A percentile compares a stretch with the other conserved stretches of the same genome.
Conservation (phyloP, 2,888 invertebrate genomes). For the Bombyx huttoni region DNA sequence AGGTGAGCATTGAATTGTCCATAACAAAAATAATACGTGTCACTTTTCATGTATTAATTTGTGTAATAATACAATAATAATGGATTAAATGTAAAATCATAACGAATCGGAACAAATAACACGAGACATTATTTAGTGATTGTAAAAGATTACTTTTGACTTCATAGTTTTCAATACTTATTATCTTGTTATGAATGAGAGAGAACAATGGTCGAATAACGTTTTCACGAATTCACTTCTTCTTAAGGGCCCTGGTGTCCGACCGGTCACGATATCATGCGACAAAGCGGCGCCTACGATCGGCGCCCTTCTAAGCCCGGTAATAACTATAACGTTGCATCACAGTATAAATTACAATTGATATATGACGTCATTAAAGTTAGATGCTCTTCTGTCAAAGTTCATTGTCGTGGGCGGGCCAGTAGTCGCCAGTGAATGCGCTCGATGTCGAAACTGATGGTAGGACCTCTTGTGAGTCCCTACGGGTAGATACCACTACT, state of each 20-base stretch:
- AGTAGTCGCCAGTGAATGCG: constrained; percentile 6
- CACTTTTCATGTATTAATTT: too few relatives aligned
- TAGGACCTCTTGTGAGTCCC: too few relatives aligned
- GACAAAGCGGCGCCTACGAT: neutral
- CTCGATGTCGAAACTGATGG: neutral
- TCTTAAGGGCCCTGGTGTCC: neutral
- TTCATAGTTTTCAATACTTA: neutral
- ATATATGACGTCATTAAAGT: constrained; percentile 24
- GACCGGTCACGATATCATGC: neutral
- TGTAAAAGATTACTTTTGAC: neutral
- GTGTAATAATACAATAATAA: too few relatives aligned
- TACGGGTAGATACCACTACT: too few relatives aligned
- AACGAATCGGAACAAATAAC: too few relatives aligned
- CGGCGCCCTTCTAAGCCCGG: neutral
- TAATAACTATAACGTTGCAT: neutral
- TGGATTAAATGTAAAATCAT: too few relatives aligned
- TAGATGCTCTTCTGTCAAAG: constrained; percentile 16
- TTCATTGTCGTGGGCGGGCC: constrained; percentile 23
- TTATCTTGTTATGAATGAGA: neutral
- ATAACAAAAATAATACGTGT: too few relatives aligned
- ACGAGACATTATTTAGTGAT: neutral
- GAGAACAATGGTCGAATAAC: neutral
- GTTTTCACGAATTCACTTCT: neutral
- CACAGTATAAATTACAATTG: constrained; percentile 5
- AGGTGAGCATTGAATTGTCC: too few relatives aligned